Evolutionary conservation across 2,888 invertebrate genomes (phyloP).

Genomic region (Hipparchia semele): DNA sequence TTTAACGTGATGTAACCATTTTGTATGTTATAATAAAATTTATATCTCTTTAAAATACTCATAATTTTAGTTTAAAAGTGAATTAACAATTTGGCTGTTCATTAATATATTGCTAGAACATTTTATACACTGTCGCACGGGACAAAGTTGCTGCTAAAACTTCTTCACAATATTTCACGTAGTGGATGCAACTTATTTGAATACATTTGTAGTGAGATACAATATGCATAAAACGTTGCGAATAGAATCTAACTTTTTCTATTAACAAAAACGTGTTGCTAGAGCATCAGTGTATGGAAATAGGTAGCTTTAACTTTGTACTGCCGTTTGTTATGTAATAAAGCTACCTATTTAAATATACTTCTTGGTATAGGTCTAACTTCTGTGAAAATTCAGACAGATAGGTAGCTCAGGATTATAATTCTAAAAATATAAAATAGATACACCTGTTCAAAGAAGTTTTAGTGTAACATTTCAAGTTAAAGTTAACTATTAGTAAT

Average conservation of each 20-base stretch:
- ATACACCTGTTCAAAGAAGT: too few species aligned
- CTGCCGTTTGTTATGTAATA: background rate
- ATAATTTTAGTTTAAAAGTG: background rate
- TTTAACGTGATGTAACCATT: too few species aligned
- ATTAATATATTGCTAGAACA: constrained; percentile 2
- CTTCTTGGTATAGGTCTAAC: too few species aligned
- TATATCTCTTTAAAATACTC: too few species aligned
- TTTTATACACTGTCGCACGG: constrained; percentile 10
- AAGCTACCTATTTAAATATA: background rate
- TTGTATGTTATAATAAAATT: too few species aligned
- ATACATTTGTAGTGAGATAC: constrained; percentile 20
- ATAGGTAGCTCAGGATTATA: too few species aligned
- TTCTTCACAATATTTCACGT: constrained; percentile 28
- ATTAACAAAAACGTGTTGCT: constrained; percentile 18
- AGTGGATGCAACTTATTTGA: constrained; percentile 27
- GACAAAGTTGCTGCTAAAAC: constrained; percentile 16
- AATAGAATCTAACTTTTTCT: constrained; percentile 26
- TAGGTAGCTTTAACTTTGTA: background rate
- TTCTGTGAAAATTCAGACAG: too few species aligned
- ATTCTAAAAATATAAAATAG: too few species aligned
- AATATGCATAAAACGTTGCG: constrained; percentile 23
- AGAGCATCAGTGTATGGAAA: background rate
- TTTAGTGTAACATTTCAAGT: too few species aligned
- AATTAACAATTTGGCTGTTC: background rate
- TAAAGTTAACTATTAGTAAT: too few species aligned